Conservation (phyloP, 2,888 invertebrate genomes). For the Scotopteryx bipunctaria region DNA sequence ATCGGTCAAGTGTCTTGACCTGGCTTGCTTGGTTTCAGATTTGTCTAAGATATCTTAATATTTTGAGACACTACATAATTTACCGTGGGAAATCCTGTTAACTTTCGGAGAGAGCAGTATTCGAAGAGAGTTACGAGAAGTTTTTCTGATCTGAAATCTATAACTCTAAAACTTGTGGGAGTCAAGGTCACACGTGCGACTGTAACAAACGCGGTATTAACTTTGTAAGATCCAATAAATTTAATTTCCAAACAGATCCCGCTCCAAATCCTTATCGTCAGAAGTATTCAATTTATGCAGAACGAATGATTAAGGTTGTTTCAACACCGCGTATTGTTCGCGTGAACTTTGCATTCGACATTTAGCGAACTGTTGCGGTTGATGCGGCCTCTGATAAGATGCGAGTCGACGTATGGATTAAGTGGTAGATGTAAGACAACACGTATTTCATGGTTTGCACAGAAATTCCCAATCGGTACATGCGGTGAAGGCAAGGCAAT, state of each 20-base stretch:
- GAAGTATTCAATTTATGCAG: constrained; percentile 31
- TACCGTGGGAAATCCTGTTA: constrained; percentile 8
- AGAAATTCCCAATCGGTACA: constrained; percentile 1
- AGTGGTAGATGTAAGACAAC: constrained; percentile 26
- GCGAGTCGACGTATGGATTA: constrained; percentile 25
- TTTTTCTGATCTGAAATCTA: not conserved
- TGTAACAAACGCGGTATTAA: no score
- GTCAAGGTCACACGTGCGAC: no score
- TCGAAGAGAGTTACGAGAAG: not conserved
- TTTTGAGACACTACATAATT: constrained; percentile 1
- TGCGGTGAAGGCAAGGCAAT: not conserved
- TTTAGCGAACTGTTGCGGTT: constrained; percentile 70
- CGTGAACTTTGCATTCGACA: constrained; percentile 76
- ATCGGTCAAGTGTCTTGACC: constrained; percentile 36
- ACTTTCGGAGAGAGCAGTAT: not conserved
- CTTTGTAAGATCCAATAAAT: constrained; percentile 14
- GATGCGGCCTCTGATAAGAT: constrained; percentile 62
- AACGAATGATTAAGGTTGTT: constrained; percentile 47
- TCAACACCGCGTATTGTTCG: constrained; percentile 67
- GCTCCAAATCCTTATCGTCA: constrained; percentile 22
- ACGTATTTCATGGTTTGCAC: constrained; percentile 12
- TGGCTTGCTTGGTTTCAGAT: constrained; percentile 14
- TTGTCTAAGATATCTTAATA: constrained; percentile 1
- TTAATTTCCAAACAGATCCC: constrained; percentile 21
- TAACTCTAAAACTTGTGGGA: not conserved